Evolutionary conservation across 92 coral and sea anemone genomes (phyloP).

Genomic region (Epizoanthus scotinus): DNA sequence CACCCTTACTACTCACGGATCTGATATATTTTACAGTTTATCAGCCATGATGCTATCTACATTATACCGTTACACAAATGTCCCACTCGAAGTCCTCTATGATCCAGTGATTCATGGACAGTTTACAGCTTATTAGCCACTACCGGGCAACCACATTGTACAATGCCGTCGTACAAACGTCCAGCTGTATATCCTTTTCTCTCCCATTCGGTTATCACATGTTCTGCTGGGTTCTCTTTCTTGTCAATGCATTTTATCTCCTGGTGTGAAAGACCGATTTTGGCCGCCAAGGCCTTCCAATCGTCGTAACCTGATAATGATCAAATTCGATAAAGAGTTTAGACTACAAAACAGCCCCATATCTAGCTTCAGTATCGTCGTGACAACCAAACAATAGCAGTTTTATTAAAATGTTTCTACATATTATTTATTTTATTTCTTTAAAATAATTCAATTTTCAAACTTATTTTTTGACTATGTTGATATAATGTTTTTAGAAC

Average conservation of each 20-base stretch:
- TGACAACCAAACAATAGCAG: too few relatives aligned
- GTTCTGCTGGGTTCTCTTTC: background rate
- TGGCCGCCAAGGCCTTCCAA: background rate
- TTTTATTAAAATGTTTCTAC: too few relatives aligned
- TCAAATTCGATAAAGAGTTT: background rate
- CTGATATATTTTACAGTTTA: background rate
- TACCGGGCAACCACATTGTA: background rate
- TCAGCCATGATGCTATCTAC: background rate
- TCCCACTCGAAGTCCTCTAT: background rate
- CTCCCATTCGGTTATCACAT: constrained; percentile 14
- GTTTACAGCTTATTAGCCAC: constrained; percentile 18
- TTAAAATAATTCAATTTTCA: too few relatives aligned
- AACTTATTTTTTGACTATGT: too few relatives aligned
- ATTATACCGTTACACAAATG: constrained; percentile 6
- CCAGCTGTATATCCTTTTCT: background rate
- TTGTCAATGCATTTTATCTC: background rate
- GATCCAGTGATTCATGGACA: too few relatives aligned
- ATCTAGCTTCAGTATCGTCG: too few relatives aligned
- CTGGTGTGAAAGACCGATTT: background rate
- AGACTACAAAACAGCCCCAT: background rate
- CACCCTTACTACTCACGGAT: too few relatives aligned
- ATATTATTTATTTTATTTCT: too few relatives aligned
- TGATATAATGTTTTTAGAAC: too few relatives aligned
- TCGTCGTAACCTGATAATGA: background rate
- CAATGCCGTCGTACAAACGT: constrained; percentile 8